phyloP scores from a whole-genome alignment of 2,113 vertebrate genomes.

The Syrrhaptes paradoxus region DNA sequence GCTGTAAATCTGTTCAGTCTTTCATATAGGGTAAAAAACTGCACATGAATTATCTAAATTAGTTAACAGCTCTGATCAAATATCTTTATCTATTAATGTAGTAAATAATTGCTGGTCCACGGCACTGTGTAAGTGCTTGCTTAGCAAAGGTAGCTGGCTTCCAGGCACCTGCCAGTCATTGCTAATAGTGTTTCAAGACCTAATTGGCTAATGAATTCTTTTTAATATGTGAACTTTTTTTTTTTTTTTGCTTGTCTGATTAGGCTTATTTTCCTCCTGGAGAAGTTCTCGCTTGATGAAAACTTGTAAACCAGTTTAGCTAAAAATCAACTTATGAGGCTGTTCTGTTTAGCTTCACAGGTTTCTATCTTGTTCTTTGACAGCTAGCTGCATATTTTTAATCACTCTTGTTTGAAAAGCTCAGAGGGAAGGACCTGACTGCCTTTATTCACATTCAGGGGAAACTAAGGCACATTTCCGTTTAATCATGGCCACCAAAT shows the following conservation, averaged over 20 bases:
- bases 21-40: neutral
- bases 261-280: neutral
- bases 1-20: neutral
- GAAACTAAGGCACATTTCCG: neutral
- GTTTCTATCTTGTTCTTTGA: neutral
- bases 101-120: neutral
- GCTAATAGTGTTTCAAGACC: neutral
- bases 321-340: neutral
- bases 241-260: neutral
- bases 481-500: neutral
- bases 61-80: neutral
- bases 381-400: neutral
- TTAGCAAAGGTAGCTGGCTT: neutral
- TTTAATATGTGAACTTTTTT: neutral
- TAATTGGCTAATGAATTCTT: neutral
- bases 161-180: neutral
- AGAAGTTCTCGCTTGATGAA: neutral
- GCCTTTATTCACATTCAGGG: neutral
- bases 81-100: neutral
- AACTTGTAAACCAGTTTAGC: neutral
- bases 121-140: neutral
- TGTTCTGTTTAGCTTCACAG: neutral
- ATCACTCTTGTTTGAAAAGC: neutral
- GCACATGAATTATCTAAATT: neutral
- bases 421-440: neutral